These are phyloP conservation scores for Leptopilina syphax DNA, from an alignment of 2,888 invertebrate genomes.

Conservation along the genomic window DNA sequence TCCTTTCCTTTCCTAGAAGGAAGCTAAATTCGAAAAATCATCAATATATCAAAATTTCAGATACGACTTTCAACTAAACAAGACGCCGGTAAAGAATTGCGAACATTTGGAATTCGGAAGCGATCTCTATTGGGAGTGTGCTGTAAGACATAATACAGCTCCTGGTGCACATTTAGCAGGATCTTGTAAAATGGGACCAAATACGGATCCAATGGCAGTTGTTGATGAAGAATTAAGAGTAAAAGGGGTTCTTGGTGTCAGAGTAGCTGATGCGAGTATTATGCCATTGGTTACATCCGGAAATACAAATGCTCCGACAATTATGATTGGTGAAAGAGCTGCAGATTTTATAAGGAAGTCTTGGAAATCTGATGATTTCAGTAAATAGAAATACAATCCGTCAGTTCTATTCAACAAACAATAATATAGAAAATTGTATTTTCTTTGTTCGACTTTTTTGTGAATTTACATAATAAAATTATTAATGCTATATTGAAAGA, in stretches of 20 bases:
- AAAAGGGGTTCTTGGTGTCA: conserved; percentile 79
- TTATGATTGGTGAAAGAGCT: conserved; percentile 81
- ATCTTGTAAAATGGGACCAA: conserved; percentile 88
- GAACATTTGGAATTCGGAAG: conserved; percentile 62
- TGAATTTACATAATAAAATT: no score
- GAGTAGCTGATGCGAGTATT: conserved; percentile 79
- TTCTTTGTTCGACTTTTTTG: no score
- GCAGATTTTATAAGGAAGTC: conserved; percentile 77
- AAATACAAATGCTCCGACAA: conserved; percentile 79
- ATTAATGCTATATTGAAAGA: no score
- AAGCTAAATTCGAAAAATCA: no score
- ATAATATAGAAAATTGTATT: no score
- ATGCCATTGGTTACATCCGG: conserved; percentile 80
- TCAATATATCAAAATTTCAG: no score
- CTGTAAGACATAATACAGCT: conserved; percentile 83
- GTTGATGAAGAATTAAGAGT: conserved; percentile 84
- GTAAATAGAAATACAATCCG: not conserved
- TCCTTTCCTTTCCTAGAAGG: no score
- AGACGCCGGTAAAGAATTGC: conserved; percentile 72
- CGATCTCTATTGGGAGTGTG: conserved; percentile 87
- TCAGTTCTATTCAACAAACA: no score
- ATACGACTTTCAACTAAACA: conserved; percentile 87
- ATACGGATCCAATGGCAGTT: conserved; percentile 84
- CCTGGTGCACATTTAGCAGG: conserved; percentile 91
- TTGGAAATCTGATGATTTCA: not conserved